Evolutionary conservation across 2,888 invertebrate species (phyloP), one percentile per base, ranked within the genome.

Genomic region (Eurytoma californica): DNA sequence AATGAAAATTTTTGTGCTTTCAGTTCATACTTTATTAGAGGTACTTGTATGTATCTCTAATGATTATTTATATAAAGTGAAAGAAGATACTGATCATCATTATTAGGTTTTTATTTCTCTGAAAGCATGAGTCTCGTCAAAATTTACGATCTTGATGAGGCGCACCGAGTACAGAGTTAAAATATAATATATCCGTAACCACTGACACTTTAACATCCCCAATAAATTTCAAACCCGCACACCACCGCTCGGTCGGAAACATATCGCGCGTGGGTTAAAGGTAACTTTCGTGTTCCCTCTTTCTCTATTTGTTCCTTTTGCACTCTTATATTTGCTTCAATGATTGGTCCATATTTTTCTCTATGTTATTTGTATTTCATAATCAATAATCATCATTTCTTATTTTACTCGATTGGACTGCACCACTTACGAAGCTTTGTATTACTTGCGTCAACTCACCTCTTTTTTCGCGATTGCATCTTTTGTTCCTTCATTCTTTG

Each of bases 141-240:
- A 77, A 77, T 72, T 77, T 77, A 77, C 53, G 72, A 67, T 47
- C 72, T 77, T 66, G 66, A 77, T 77, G 67, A 77, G 72, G 58
- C 18, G 53, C 18, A 58, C 72, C 47, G 58, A 39, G 66, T 28
- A 47, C 53, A 24, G 13, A 30, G 28, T 4, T 72, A 24, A 28
- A 28, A 28, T 72, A 57, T 12, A 67, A 58, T 60, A 53, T 66
- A 72, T 53, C 66, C 60, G 53, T 61, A 67, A 77, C 58, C 24
- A 67, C 72, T 72, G 72, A 72, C 77, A 49, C 67, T 77, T 77
- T 77, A 72, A 77, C 67, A 77, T 67, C 72, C 53, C 20, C 72
- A 55, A 77, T 77, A 77, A 77, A 77, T 77, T 72, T 77, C 28
- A 51, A 53, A n/a, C 30, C 51, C 60, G 57, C 66, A 60, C 63